Evolutionary conservation across 2,888 invertebrate genomes (phyloP).

Genomic region (Leucophenga montana): DNA sequence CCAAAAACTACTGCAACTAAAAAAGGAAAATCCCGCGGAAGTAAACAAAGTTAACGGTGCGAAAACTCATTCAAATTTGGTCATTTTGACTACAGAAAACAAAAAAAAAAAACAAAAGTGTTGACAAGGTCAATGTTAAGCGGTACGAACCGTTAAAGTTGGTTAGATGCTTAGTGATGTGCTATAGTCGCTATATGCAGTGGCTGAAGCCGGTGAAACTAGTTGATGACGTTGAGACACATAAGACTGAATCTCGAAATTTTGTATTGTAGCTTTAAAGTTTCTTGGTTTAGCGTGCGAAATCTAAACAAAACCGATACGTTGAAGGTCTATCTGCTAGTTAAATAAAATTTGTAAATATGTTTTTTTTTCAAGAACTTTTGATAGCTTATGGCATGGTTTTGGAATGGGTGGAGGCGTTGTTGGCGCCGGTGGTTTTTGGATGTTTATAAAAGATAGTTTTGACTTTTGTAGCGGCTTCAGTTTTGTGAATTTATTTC

Average conservation of each 20-base stretch:
- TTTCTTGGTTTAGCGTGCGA: background rate
- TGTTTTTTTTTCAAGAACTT: slow-evolving; percentile 47
- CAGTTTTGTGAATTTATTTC: slow-evolving; percentile 41
- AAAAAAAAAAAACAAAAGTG: slow-evolving; percentile 26
- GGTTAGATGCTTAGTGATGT: background rate
- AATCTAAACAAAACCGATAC: background rate
- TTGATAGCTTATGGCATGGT: background rate
- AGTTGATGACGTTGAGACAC: slow-evolving; percentile 33
- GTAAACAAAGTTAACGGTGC: slow-evolving; percentile 48
- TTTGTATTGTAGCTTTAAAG: no score
- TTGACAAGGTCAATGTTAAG: slow-evolving; percentile 59
- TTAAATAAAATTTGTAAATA: slow-evolving; percentile 56
- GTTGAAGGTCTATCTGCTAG: slow-evolving; percentile 54
- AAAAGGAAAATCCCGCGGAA: slow-evolving; percentile 54
- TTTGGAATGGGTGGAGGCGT: slow-evolving; percentile 18
- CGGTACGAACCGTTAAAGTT: slow-evolving; percentile 8
- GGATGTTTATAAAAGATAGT: slow-evolving; percentile 50
- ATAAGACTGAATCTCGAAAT: no score
- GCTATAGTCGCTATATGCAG: background rate
- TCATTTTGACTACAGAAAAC: slow-evolving; percentile 15
- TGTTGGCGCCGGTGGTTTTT: slow-evolving; percentile 36
- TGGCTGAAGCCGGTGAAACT: slow-evolving; percentile 19
- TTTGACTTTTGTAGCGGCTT: slow-evolving; percentile 38
- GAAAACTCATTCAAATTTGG: slow-evolving; percentile 37
- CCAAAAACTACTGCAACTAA: background rate